Percentiles rank a stretch among this genome's conserved stretches.
Evolutionary conservation across 2,113 vertebrate species (phyloP).

Genomic region (Eolophus roseicapilla): DNA sequence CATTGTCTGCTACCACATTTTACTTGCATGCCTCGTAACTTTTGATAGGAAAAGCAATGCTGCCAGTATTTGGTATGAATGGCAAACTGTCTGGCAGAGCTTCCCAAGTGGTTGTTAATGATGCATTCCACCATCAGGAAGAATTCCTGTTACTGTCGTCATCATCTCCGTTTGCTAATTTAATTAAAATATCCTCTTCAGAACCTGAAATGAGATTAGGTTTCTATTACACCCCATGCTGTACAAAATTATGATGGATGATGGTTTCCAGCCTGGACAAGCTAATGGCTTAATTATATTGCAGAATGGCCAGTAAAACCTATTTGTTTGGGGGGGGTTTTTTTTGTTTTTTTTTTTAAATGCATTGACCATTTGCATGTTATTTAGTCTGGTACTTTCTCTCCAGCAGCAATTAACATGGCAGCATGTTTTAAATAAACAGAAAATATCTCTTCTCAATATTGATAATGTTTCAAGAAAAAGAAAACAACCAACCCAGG

Average conservation of each 20-base stretch:
- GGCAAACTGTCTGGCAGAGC: not conserved
- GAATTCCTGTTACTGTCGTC: not conserved
- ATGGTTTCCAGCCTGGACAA: not conserved
- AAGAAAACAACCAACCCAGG: not conserved
- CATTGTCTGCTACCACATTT: not conserved
- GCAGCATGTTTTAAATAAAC: not conserved
- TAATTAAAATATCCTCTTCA: not conserved
- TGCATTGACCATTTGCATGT: not conserved
- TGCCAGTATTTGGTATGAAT: not conserved
- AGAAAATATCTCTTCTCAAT: not conserved
- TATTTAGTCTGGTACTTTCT: not conserved
- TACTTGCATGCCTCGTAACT: accelerated
- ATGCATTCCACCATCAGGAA: not conserved
- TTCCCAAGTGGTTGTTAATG: not conserved
- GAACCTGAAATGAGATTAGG: slow-evolving; percentile 2
- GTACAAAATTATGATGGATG: not conserved
- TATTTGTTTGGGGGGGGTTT: not conserved
- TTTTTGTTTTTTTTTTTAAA: not conserved
- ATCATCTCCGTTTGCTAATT: not conserved
- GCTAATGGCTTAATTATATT: not conserved
- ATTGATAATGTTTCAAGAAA: not conserved
- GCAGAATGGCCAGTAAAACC: not conserved
- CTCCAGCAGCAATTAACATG: not conserved
- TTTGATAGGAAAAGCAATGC: not conserved
- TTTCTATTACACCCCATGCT: not conserved